These are phyloP conservation scores for Corythoichthys intestinalis DNA, from an alignment of 2,113 vertebrate species.

Conservation along the genomic window DNA sequence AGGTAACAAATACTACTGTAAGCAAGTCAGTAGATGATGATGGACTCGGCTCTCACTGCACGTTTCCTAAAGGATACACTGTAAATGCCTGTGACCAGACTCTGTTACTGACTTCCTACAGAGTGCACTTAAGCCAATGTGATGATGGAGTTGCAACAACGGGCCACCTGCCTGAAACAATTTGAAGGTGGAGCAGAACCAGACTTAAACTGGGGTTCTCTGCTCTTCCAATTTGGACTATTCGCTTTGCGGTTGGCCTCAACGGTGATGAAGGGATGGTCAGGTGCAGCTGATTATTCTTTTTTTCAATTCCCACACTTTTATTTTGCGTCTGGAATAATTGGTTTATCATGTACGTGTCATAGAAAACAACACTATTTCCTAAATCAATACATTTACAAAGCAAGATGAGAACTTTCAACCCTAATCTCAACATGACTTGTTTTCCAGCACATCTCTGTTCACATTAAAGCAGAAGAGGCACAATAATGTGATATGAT, in stretches of 20 bases:
- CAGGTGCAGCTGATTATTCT: background rate
- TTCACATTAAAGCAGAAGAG: background rate
- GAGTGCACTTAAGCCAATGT: slow-evolving; percentile 31
- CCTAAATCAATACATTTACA: background rate
- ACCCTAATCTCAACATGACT: background rate
- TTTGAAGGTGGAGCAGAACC: background rate
- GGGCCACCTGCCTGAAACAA: slow-evolving; percentile 19
- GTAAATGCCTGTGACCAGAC: slow-evolving; percentile 30
- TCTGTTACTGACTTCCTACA: slow-evolving; percentile 32
- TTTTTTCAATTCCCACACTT: background rate
- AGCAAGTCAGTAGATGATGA: background rate
- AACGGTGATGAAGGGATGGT: background rate
- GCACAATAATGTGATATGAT: background rate
- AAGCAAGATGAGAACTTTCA: background rate
- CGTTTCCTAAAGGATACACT: slow-evolving; percentile 40
- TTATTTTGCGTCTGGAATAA: background rate
- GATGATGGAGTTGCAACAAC: slow-evolving; percentile 55
- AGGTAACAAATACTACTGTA: background rate
- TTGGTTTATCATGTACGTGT: background rate
- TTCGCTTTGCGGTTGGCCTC: background rate
- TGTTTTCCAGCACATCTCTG: background rate
- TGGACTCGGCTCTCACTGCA: slow-evolving; percentile 28
- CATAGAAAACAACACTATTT: background rate
- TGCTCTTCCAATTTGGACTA: background rate
- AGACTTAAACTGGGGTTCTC: background rate